Base-by-base conservation (phyloP, 2,888 invertebrate genomes). In the Tinea pellionella region DNA sequence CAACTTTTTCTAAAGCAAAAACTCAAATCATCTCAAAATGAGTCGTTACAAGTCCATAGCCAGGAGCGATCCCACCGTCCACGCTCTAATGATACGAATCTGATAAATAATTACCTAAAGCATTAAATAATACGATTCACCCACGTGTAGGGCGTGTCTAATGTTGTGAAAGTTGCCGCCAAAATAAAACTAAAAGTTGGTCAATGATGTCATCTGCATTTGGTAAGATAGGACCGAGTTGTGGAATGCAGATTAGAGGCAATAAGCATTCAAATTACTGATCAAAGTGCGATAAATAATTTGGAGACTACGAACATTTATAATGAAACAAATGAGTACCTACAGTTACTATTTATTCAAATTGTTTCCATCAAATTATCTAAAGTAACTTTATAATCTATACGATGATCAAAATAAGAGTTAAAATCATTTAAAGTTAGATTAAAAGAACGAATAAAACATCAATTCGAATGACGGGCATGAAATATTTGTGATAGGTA, bases 31-130 rank as follows among this genome's bases (percentile, higher is more conserved):
- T 55, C 55, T 13, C n/a, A 57, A 57, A 57, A 57, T 24, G 12
- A 56, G 56, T 56, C 56, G 56, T 56, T 56, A 56, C 30, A 15
- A 19, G 13, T 68, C 69, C 70, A 69, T 72, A 63, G 79, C 80
- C 80, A 75, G 79, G 78, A 83, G 83, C 77, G 69, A 79, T 75
- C 68, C 69, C 69, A 68, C 66, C 65, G 72, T 70, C 68, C 67
- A 66, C 70, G 73, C 72, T 71, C 72, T 83, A 81, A 84, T 82
- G 79, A 85, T 83, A 81, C 77, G 75, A 74, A 82, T 80, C 78
- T 75, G 57, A 57, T 57, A 67, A 71, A 75, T 73, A 80, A 84
- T 82, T 81, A 80, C 70, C 41, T 47, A 11, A 16, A 16, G 16
- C 8, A 13, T 58, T 16, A 42, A 59, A 30, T 59, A 19, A 57